Evolutionary conservation across 2,113 vertebrate genomes (phyloP).

Genomic region (Pseudonaja textilis): DNA sequence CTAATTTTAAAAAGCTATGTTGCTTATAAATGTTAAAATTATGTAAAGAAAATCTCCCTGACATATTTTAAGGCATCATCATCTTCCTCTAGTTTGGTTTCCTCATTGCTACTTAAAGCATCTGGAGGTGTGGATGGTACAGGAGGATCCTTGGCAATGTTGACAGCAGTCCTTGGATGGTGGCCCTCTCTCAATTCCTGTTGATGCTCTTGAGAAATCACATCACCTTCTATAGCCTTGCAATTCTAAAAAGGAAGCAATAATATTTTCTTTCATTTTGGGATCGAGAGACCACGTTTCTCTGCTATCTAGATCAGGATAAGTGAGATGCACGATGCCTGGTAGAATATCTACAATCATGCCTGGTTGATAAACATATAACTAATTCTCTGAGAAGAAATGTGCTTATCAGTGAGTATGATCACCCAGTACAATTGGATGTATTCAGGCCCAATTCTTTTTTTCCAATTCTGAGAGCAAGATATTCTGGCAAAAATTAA

Average conservation of each 20-base stretch:
- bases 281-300: not conserved
- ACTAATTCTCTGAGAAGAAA: not conserved
- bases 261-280: not conserved
- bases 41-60: conserved; percentile 77
- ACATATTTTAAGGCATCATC: conserved; percentile 70
- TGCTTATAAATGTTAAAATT: not conserved
- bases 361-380: not conserved
- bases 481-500: not conserved
- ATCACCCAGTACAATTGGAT: not conserved
- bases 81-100: conserved; percentile 11
- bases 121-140: accelerated
- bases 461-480: not conserved
- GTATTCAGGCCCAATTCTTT: not conserved
- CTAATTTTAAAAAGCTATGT: not conserved
- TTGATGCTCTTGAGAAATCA: not conserved
- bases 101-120: accelerated
- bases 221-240: not conserved
- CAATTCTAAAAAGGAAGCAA: conserved; percentile 26
- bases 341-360: not conserved
- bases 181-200: accelerated
- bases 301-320: too few species aligned
- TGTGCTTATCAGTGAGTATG: not conserved
- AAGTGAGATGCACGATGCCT: not conserved
- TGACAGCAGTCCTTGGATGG: not conserved
- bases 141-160: accelerated